Base-by-base conservation (phyloP, 2,797 vertebrate genomes). In the Brotula barbata region DNA sequence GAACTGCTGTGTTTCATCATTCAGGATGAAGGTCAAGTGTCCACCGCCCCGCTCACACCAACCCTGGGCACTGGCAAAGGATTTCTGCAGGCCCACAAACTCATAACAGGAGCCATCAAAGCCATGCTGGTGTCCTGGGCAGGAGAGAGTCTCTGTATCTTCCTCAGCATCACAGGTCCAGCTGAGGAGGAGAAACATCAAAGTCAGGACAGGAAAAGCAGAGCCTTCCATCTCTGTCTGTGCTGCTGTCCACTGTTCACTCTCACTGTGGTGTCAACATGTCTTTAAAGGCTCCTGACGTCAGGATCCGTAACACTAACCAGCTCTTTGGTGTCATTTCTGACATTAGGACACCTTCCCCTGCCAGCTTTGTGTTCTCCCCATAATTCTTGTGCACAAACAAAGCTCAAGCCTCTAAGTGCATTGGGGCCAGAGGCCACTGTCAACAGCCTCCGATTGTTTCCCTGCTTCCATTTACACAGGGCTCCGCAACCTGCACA, bases 31-130 rank as follows among this genome's bases (percentile, higher is more conserved):
- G 53, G 89, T 89, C 6, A 98, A 67, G 49, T 97, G 96, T 51
- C 96, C 95, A 17, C 95, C 95, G 0, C 90, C 92, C 71, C 85
- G 89, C 85, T 98, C 95, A 52, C 96, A 98, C 95, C 96, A 97
- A 21, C 82, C 85, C 87, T 98, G 93, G 46, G 95, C 94, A 7
- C 78, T 78, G 0, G 58, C 78, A 70, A 96, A 95, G 23, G 90
- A 84, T 9, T 25, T 86, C 67, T 87, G 81, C 8, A 94, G 77
- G n/a, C 64, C 75, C 50, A 95, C 90, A 89, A 97, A 92, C 64
- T 98, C 93, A 7, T 95, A 98, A 75, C 95, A 99, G 0, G 94
- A 94, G 7, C 58, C 76, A 2, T 94, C 91, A 64, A 97, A 97
- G 72, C 85, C 73, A 71, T 92, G 75, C 80, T 96, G 95, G 70